These are phyloP conservation scores for Aelia acuminata DNA, from an alignment of 2,888 invertebrate species.

Conservation along the genomic window DNA sequence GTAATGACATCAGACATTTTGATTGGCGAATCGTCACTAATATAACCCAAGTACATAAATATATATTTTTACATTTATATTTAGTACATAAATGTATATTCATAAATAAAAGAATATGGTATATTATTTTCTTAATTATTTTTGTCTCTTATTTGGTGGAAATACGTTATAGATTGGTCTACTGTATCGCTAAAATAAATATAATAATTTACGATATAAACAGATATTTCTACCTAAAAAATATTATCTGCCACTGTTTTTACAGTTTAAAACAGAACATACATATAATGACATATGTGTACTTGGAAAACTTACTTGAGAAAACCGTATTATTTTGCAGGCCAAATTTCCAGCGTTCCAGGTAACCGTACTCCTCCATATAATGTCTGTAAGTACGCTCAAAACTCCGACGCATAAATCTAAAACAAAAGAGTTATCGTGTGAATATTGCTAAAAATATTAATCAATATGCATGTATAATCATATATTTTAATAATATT, in stretches of 20 bases:
- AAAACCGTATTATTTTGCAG: conserved; percentile 88
- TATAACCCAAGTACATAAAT: not conserved
- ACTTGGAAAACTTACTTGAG: conserved; percentile 74
- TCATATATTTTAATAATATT: no score
- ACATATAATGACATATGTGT: not conserved
- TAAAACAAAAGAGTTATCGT: conserved; percentile 68
- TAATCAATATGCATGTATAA: no score
- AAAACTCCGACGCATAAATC: conserved; percentile 91
- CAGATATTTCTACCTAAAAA: no score
- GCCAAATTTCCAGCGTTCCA: conserved; percentile 92
- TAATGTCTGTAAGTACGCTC: conserved; percentile 90
- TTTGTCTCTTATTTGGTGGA: not conserved
- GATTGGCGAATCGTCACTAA: not conserved
- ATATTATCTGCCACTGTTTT: no score
- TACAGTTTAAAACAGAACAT: no score
- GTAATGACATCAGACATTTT: not conserved
- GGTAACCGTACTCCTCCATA: conserved; percentile 89
- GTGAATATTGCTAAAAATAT: no score
- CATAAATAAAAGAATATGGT: no score
- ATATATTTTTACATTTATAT: no score
- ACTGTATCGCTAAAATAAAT: no score
- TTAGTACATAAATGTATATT: no score
- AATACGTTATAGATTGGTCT: not conserved
- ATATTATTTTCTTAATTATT: not conserved
- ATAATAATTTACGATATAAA: no score